A percentile compares a stretch with the other conserved stretches of the same genome.
Evolutionary conservation across 1,140 invertebrate species (phyloP).

Genomic region (Maniola jurtina): DNA sequence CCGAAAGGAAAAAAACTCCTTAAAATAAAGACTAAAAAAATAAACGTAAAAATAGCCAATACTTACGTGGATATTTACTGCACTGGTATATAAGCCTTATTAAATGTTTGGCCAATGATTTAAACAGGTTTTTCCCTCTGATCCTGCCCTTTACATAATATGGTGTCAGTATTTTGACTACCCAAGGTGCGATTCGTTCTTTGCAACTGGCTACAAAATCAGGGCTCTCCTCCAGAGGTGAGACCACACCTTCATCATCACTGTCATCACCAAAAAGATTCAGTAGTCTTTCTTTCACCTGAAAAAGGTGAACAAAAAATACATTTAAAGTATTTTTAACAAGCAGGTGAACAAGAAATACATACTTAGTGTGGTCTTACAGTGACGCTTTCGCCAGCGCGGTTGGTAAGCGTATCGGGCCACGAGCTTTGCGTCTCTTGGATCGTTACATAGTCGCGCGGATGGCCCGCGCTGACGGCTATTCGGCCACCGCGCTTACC

Average conservation of each 20-base stretch:
- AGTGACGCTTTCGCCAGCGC: no score
- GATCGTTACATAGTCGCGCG: no score
- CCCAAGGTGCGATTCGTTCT: constrained; percentile 71
- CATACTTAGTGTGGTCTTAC: no score
- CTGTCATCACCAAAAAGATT: constrained; percentile 71
- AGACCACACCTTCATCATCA: constrained; percentile 70
- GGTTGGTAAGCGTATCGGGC: no score
- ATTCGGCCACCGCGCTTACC: no score
- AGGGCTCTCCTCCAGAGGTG: constrained; percentile 63
- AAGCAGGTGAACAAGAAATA: no score
- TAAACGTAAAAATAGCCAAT: constrained; percentile 1
- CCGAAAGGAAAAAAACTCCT: no score
- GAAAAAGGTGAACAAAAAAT: constrained; percentile 29
- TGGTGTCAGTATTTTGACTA: constrained; percentile 63
- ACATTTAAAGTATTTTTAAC: no score
- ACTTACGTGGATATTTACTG: constrained; percentile 72
- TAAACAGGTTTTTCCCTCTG: constrained; percentile 61
- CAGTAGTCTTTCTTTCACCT: constrained; percentile 63
- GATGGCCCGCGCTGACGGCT: no score
- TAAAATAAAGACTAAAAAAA: constrained; percentile 8
- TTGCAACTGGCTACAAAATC: constrained; percentile 70
- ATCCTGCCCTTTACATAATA: constrained; percentile 67
- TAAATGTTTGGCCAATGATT: constrained; percentile 65
- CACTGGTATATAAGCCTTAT: constrained; percentile 70
- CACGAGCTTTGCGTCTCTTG: no score